A percentile compares a stretch with the other conserved stretches of the same genome.
phyloP scores from a whole-genome alignment of 2,888 invertebrate genomes.

The Eristalis arbustorum region DNA sequence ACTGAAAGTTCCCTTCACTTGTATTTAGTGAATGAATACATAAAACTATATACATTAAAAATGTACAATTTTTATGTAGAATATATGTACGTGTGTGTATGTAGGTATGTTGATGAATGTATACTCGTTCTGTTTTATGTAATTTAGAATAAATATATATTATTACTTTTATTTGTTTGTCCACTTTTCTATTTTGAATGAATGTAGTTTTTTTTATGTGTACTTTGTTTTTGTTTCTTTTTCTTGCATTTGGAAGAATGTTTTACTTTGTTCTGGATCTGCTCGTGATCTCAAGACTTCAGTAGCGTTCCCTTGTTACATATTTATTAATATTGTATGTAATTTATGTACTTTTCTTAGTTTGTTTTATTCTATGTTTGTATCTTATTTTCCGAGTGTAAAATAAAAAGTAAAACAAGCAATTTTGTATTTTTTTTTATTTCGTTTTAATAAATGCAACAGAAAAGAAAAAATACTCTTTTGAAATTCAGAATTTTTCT shows the following conservation, averaged over 20 bases:
- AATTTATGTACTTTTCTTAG: not conserved
- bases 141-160: slow-evolving; percentile 65
- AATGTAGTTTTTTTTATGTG: slow-evolving; percentile 34
- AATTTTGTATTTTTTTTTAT: slow-evolving; percentile 39
- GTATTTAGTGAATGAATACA: slow-evolving; percentile 50
- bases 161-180: slow-evolving; percentile 67
- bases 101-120: slow-evolving; percentile 47
- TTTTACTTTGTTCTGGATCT: slow-evolving; percentile 46
- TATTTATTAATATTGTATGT: slow-evolving; percentile 2
- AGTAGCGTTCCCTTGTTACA: slow-evolving; percentile 56
- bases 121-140: slow-evolving; percentile 75
- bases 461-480: slow-evolving; percentile 52
- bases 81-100: slow-evolving; percentile 29
- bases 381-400: slow-evolving; percentile 9
- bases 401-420: slow-evolving; percentile 44
- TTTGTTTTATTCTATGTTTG: slow-evolving; percentile 3
- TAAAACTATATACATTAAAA: slow-evolving; percentile 61
- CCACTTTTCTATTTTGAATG: slow-evolving; percentile 65
- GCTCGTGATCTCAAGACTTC: slow-evolving; percentile 36
- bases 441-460: slow-evolving; percentile 64
- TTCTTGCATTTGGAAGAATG: slow-evolving; percentile 58
- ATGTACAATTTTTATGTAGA: slow-evolving; percentile 60
- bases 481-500: slow-evolving; percentile 65
- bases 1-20: slow-evolving; percentile 56
- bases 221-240: slow-evolving; percentile 11